phyloP scores from a whole-genome alignment of 2,113 vertebrate species.

The Oncorhynchus nerka region DNA sequence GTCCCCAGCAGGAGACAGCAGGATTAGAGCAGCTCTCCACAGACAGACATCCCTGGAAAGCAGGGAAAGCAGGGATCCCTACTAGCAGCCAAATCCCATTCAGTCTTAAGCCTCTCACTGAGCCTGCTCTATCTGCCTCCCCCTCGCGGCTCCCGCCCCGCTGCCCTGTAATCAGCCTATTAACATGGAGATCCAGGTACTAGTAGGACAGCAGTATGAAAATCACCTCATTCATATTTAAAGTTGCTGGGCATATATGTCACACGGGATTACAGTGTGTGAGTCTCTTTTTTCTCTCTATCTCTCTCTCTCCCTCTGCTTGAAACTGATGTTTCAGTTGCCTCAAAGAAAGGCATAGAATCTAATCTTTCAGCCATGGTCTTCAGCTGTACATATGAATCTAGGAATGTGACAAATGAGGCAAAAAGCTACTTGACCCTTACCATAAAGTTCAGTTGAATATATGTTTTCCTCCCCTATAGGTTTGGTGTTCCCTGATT shows the following conservation, averaged over 20 bases:
- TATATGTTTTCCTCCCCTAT: too few species aligned
- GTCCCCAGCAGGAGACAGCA: not conserved
- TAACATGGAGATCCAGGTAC: slow-evolving; percentile 74
- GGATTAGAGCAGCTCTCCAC: slow-evolving; percentile 64
- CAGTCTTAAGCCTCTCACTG: slow-evolving; percentile 37
- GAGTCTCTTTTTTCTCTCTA: not conserved
- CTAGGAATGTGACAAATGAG: too few species aligned
- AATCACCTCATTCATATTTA: slow-evolving; percentile 64
- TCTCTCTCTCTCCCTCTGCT: not conserved
- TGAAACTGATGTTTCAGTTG: not conserved
- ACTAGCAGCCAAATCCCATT: slow-evolving; percentile 29
- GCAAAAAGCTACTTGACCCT: too few species aligned
- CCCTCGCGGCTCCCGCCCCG: slow-evolving; percentile 2
- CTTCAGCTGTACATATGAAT: too few species aligned
- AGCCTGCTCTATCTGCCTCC: slow-evolving; percentile 10
- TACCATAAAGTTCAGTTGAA: too few species aligned
- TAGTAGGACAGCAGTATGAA: slow-evolving; percentile 53
- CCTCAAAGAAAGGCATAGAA: not conserved
- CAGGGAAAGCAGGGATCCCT: slow-evolving; percentile 6
- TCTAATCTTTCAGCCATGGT: too few species aligned
- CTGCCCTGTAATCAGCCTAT: slow-evolving; percentile 65
- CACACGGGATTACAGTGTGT: slow-evolving; percentile 35
- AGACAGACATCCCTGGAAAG: slow-evolving; percentile 52
- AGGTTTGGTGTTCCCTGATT: too few species aligned
- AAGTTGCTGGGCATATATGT: slow-evolving; percentile 48